Evolutionary conservation across 2,113 vertebrate species (phyloP).

Genomic region (Cyprinodon tularosa): DNA sequence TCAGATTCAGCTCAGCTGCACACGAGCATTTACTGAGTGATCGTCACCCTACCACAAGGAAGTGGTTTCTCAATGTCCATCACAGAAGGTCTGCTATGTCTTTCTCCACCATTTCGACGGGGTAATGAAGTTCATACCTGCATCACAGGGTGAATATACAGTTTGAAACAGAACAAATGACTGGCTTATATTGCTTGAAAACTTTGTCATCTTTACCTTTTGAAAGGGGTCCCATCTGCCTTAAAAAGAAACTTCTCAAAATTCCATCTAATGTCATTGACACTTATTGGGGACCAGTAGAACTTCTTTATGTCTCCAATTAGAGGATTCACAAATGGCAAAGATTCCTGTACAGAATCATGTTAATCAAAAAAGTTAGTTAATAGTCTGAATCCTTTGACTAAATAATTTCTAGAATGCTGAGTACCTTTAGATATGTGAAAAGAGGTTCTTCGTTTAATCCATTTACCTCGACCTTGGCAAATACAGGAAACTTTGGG

Average conservation of each 20-base stretch:
- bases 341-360: constrained; percentile 61
- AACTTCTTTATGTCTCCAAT: constrained; percentile 81
- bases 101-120: constrained; percentile 71
- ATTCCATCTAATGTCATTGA: constrained; percentile 84
- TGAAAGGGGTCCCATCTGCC: constrained; percentile 76
- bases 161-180: background rate
- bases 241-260: constrained; percentile 83
- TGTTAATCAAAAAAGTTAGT: background rate
- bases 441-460: constrained; percentile 79
- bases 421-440: constrained; percentile 78
- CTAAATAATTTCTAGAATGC: background rate
- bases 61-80: constrained; percentile 21
- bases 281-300: constrained; percentile 81
- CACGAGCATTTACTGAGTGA: constrained; percentile 77
- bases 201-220: constrained; percentile 62
- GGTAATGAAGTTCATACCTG: constrained; percentile 79
- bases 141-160: constrained; percentile 17
- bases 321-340: constrained; percentile 80
- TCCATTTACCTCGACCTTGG: constrained; percentile 82
- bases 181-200: background rate
- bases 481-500: constrained; percentile 82
- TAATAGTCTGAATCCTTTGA: background rate
- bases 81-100: constrained; percentile 75
- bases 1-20: constrained; percentile 83
- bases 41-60: constrained; percentile 75